Conservation (phyloP, 1,140 invertebrate species). For the Drosophila sulfurigaster region DNA sequence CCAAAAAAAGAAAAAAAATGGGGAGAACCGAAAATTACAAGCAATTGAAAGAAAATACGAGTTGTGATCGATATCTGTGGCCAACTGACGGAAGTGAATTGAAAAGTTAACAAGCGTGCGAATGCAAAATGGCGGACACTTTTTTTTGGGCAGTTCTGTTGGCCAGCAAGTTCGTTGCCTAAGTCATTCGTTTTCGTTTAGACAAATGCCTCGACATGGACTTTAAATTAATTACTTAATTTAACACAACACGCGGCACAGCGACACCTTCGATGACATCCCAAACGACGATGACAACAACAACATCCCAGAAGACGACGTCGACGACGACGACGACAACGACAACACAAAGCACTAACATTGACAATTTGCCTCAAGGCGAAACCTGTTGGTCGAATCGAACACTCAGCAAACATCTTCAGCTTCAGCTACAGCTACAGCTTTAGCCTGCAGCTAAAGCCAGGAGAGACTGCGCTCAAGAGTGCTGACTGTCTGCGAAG, state of each 20-base stretch:
- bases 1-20: neutral
- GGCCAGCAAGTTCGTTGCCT: constrained; percentile 63
- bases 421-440: neutral
- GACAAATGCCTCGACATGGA: constrained; percentile 77
- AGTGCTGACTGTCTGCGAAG: neutral
- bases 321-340: constrained; percentile 42
- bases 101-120: constrained; percentile 50
- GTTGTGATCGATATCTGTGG: constrained; percentile 51
- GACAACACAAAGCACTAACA: constrained; percentile 78
- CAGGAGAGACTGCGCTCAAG: constrained; percentile 6
- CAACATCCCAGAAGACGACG: constrained; percentile 33
- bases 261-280: constrained; percentile 71
- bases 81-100: constrained; percentile 70
- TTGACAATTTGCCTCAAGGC: constrained; percentile 48
- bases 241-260: constrained; percentile 75
- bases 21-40: constrained; percentile 62
- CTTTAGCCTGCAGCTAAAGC: neutral
- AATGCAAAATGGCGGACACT: constrained; percentile 33
- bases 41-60: constrained; percentile 59
- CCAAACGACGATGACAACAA: constrained; percentile 46
- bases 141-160: neutral
- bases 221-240: constrained; percentile 84
- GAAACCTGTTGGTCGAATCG: constrained; percentile 63
- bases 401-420: constrained; percentile 4
- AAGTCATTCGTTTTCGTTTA: constrained; percentile 77